A percentile compares a stretch with the other conserved stretches of the same genome.
phyloP scores from a whole-genome alignment of 1,140 invertebrate genomes.

The Tetragonula clypearis region DNA sequence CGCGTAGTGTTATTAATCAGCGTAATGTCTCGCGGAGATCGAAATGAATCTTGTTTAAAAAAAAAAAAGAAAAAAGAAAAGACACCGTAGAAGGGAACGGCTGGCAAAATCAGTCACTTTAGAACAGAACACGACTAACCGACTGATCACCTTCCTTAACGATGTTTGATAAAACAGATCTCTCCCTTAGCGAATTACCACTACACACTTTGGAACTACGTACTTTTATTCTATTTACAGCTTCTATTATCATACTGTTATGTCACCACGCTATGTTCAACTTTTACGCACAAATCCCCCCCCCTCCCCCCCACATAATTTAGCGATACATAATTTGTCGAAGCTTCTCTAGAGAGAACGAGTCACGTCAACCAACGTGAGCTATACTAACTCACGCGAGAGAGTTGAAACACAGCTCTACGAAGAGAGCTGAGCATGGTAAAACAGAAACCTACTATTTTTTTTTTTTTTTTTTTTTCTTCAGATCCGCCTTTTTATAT shows the following conservation, averaged over 20 bases:
- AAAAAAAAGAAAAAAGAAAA: neutral
- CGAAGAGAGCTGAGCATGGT: slow-evolving; percentile 68
- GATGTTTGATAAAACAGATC: slow-evolving; percentile 49
- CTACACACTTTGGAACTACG: slow-evolving; percentile 51
- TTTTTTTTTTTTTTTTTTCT: neutral
- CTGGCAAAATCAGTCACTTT: slow-evolving; percentile 29
- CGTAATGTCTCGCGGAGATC: too few relatives aligned
- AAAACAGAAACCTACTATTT: slow-evolving; percentile 40
- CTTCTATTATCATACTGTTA: slow-evolving; percentile 65
- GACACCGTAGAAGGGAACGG: slow-evolving; percentile 42
- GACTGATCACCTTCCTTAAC: slow-evolving; percentile 39
- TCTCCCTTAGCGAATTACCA: slow-evolving; percentile 49
- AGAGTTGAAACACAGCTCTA: too few relatives aligned
- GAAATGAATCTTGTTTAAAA: neutral
- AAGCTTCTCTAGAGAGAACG: slow-evolving; percentile 13
- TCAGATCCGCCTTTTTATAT: slow-evolving; percentile 57
- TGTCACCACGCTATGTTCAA: slow-evolving; percentile 67
- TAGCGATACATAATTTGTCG: neutral
- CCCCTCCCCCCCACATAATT: neutral
- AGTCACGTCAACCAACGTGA: neutral
- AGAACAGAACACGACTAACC: slow-evolving; percentile 51
- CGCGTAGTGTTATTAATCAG: too few relatives aligned
- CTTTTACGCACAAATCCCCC: slow-evolving; percentile 46
- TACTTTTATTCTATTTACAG: slow-evolving; percentile 63
- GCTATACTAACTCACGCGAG: neutral